Evolutionary conservation across 2,888 invertebrate species (phyloP), one percentile per base, ranked within the genome.

Genomic region (Troilus luridus): DNA sequence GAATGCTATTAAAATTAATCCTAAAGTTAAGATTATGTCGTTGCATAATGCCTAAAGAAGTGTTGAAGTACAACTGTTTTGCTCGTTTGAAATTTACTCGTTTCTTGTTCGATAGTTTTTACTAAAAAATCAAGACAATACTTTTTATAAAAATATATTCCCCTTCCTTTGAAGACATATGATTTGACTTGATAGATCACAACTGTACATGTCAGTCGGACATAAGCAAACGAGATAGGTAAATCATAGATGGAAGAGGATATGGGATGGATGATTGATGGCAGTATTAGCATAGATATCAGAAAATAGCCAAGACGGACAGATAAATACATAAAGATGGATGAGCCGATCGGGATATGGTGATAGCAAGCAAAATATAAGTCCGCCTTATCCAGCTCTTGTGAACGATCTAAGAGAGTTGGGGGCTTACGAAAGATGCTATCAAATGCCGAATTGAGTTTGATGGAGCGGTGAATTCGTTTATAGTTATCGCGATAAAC

Each of bases 221-320:
- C 24, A 19, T 67, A 41, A 41, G 41, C 19, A 2, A 17, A 41
- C 2, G n/a, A 10, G 11, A 11, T n/a, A 21, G 6, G 12, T 14
- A 27, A 14, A 77, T 77, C 27, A 41, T 77, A 41, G 72, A 41
- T 27, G 9, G 24, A 12, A 11, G 11, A 12, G 6, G 72, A 12
- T 72, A 72, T 72, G 14, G 41, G 72, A 27, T 12, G 41, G 14
- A 24, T 77, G 72, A 77, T 77, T 77, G 72, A 77, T 77, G 72
- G 72, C 27, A 77, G 41, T 77, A 77, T 77, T 77, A 77, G 72
- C 72, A 77, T 77, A 77, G 72, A 77, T 77, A 77, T 77, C 72
- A 77, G 72, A 77, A 77, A 77, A 77, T 77, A 77, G 72, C 72
- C 72, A 41, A 41, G 72, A 27, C 27, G 41, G 72, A 41, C 27